Conservation (phyloP, 1,140 invertebrate species). For the Goniozus legneri region DNA sequence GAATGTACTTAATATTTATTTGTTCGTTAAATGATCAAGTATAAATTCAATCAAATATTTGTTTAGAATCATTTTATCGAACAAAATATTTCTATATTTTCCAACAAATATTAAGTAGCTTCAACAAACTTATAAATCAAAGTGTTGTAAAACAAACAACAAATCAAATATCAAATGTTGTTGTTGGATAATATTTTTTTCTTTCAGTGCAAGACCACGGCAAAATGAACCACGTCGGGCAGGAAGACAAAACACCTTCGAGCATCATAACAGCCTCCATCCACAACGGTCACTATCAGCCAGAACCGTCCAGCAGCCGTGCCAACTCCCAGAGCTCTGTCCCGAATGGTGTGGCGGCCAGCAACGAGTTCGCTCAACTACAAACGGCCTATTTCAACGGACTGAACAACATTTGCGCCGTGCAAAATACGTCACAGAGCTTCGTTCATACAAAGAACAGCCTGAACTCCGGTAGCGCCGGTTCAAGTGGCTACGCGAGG, state of each 20-base stretch:
- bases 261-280: constrained; percentile 39
- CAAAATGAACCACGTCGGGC: constrained; percentile 41
- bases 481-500: background rate
- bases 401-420: constrained; percentile 13
- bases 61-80: too few species aligned
- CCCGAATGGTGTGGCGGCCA: constrained; percentile 22
- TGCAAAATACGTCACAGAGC: constrained; percentile 4
- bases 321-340: constrained; percentile 25
- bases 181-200: too few species aligned
- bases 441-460: constrained; percentile 41
- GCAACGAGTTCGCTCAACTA: constrained; percentile 22
- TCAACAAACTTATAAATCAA: too few species aligned
- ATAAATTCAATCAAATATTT: constrained; percentile 48
- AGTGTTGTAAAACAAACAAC: too few species aligned
- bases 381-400: constrained; percentile 33
- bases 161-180: too few species aligned
- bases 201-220: too few species aligned
- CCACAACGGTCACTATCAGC: constrained; percentile 39
- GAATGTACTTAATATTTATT: too few species aligned
- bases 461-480: constrained; percentile 7
- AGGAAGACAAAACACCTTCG: constrained; percentile 19
- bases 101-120: too few species aligned
- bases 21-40: too few species aligned
- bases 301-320: constrained; percentile 49
- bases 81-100: too few species aligned